Evolutionary conservation across 1,140 invertebrate genomes (phyloP).

Genomic region (Theocolax elegans): DNA sequence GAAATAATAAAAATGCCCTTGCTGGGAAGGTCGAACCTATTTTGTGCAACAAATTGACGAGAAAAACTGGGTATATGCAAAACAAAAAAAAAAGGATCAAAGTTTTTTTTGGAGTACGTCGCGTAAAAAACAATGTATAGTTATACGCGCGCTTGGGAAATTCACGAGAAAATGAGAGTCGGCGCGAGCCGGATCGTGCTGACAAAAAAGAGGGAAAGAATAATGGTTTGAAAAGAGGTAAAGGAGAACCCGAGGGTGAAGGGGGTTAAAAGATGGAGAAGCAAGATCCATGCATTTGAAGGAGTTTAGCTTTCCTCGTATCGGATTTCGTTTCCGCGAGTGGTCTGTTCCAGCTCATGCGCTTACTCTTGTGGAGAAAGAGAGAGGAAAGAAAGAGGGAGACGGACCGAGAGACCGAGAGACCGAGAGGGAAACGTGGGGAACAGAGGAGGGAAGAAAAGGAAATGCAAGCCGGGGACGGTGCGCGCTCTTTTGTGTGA

Average conservation of each 20-base stretch:
- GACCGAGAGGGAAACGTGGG: not conserved
- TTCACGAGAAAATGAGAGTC: slow-evolving; percentile 1
- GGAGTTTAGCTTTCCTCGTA: slow-evolving; percentile 31
- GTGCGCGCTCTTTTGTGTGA: slow-evolving; percentile 6
- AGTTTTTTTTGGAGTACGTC: not conserved
- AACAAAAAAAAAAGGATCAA: not conserved
- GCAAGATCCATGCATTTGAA: slow-evolving; percentile 49
- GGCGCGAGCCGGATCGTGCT: not conserved
- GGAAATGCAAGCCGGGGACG: not conserved
- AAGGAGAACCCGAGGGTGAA: not conserved
- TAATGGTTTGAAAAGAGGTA: slow-evolving; percentile 16
- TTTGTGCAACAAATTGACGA: slow-evolving; percentile 11
- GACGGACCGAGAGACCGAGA: not conserved
- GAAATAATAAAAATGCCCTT: too few relatives aligned
- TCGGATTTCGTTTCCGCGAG: slow-evolving; percentile 34
- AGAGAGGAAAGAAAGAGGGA: not conserved
- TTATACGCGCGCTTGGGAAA: too few relatives aligned
- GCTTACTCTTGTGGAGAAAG: not conserved
- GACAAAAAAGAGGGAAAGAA: slow-evolving; percentile 20
- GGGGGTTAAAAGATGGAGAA: slow-evolving; percentile 37
- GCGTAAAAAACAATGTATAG: not conserved
- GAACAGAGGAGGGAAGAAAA: not conserved
- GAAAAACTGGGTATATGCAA: not conserved
- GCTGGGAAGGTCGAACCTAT: not conserved
- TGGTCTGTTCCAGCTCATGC: slow-evolving; percentile 1